Base-by-base conservation (phyloP, 2,888 invertebrate genomes). In the Heliconius erato region DNA sequence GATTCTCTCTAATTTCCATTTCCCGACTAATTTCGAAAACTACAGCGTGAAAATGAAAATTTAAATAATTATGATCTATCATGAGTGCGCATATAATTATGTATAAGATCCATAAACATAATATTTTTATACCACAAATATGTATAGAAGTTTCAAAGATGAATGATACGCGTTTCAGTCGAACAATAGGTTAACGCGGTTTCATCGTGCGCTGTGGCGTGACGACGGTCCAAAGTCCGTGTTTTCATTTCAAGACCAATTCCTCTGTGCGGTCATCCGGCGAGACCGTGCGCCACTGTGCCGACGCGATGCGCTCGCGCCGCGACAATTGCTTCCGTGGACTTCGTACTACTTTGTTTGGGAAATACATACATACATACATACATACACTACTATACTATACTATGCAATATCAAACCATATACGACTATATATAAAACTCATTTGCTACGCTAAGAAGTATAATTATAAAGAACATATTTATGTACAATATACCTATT, bases 221-320 rank as follows among this genome's bases (percentile, higher is more conserved):
- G 44, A 67, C 78, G 44, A 67, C 80, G 82, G 82, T 83, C 44
- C 82, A 81, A 85, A 84, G 85, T 85, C 82, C 85, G 59, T 85
- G 84, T 84, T 85, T 84, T 82, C 83, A 69, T 85, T 84, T 85
- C 83, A 85, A 84, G 83, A 84, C 82, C 84, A 79, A 80, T 71
- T 79, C 81, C 83, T 79, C 68, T 49, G 79, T 79, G 63, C n/a
- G 74, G 76, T 74, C 83, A 81, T 69, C 79, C 63, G 71, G 35
- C 35, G 76, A 28, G 59, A 35, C 74, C 74, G 74, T 76, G 81
- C 40, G 74, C 79, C 14, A 26, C 65, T 65, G 65, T 26, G 26
- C 65, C 65, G 79, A 68, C 81, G 82, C 85, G 82, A 68, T 81
- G 83, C 85, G 82, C 74, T 74, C 72, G 83, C 81, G 74, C 78